phyloP scores from a whole-genome alignment of 37 sponge, comb jelly and placozoan species.

The Chondrilla cf. caribensis region DNA sequence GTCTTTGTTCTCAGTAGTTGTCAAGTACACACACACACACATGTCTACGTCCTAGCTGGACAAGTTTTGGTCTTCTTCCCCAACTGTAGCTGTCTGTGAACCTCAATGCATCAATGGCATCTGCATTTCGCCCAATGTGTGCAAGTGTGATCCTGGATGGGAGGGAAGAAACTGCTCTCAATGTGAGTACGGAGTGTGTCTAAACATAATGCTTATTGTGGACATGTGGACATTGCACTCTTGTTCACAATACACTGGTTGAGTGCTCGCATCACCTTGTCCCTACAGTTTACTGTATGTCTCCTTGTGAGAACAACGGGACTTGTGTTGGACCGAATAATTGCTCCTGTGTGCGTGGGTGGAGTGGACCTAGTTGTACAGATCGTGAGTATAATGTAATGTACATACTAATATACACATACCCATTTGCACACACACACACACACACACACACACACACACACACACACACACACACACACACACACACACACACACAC shows the following conservation, averaged over 20 bases:
- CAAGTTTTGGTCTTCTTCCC: neutral
- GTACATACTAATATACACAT: no score
- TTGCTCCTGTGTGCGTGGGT: neutral
- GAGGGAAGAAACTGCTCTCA: neutral
- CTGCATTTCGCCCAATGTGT: neutral
- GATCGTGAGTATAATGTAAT: neutral
- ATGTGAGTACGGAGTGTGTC: neutral
- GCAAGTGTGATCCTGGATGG: constrained; percentile 10
- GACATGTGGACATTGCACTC: neutral
- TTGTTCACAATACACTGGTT: neutral
- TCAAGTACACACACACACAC: no score
- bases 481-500: no score
- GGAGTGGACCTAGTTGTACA: constrained; percentile 12
- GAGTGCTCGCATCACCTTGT: neutral
- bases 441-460: no score
- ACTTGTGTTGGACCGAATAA: constrained; percentile 13
- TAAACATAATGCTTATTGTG: neutral
- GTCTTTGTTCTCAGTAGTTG: no score
- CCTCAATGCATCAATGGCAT: neutral
- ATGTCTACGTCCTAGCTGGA: no score
- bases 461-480: no score
- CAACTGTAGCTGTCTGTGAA: neutral
- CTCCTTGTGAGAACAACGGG: neutral
- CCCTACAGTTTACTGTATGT: neutral
- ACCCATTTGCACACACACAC: no score